A percentile compares a stretch with the other conserved stretches of the same genome.
Evolutionary conservation across 2,113 vertebrate genomes (phyloP).

Genomic region (Merops nubicus): DNA sequence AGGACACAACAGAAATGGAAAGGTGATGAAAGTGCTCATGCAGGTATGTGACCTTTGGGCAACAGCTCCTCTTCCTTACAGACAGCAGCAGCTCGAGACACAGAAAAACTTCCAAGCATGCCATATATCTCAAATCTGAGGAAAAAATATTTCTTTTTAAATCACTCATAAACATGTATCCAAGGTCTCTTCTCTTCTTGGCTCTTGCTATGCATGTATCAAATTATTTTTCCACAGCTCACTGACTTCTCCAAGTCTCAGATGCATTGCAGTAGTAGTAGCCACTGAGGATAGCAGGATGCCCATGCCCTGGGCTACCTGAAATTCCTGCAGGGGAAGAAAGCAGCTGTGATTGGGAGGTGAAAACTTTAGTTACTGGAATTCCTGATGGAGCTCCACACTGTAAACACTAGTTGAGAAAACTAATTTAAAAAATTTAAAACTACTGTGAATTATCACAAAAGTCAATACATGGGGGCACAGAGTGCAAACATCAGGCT

Average conservation of each 20-base stretch:
- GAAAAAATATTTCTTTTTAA: neutral
- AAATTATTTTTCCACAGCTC: neutral
- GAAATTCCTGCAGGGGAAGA: neutral
- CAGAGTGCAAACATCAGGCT: neutral
- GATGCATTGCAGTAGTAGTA: neutral
- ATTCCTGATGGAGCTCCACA: rapidly evolving
- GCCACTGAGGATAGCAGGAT: neutral
- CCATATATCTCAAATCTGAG: neutral
- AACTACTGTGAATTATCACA: neutral
- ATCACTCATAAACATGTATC: neutral
- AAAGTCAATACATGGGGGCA: neutral
- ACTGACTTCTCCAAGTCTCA: neutral
- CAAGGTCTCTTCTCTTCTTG: neutral
- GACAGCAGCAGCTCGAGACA: neutral
- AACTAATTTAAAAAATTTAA: neutral
- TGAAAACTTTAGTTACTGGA: neutral
- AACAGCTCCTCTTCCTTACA: neutral
- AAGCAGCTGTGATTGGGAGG: rapidly evolving
- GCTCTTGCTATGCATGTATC: neutral
- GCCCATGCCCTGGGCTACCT: neutral
- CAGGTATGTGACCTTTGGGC: neutral
- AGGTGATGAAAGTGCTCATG: neutral
- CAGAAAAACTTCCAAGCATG: neutral
- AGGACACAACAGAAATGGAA: neutral
- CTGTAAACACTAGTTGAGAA: neutral